Base-by-base conservation (phyloP, 35 echinoderm and acorn worm genomes). In the Nesometra sesokonis region DNA sequence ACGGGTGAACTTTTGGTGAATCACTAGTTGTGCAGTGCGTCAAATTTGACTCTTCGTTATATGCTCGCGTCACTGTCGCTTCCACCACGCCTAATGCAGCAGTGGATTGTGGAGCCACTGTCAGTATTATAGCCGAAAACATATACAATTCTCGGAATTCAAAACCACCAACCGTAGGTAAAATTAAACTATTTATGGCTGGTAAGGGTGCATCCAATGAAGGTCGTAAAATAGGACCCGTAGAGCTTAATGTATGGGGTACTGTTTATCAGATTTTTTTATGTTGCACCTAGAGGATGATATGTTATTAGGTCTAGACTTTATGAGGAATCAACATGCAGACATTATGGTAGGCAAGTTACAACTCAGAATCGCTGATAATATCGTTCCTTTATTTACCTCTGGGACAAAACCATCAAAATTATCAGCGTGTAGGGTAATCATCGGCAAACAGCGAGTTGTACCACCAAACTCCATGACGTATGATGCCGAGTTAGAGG, bases 201-300 rank as follows among this genome's bases (percentile, higher is more conserved):
- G 52, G 52, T 27, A 67, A 67, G 21, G 52, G 52, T 67, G 23
- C 21, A 3, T 67, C 52, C 7, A 67, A 13, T 5, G 21, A 67
- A 27, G 52, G 52, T 27, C 52, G 9, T 17, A 67, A 67, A 27
- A 36, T 84, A 5, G 82, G 82, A 1, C 82, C 82, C 23, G 82
- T 84, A 29, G 35, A 84, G 29, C 19, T 84, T 7, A 37, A 84
- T 5, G 30, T 84, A 30, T 34, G 38, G 0, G 33, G 33, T 30
- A 84, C 36, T 0, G 5, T 7, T 46, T 84, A 84, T 29, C 30
- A 3, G 3, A 38, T 17, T 0, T 36, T 46, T 84, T 40, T 38
- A 84, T 84, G 82, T 84, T 34, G 82, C 82, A 31, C 82, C 82
- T 30, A 84, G 82, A 84, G 5, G 82, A 84, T 30, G 40, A 47